Base-by-base conservation (phyloP, 2,797 vertebrate species). In the Hydrolagus colliei region DNA sequence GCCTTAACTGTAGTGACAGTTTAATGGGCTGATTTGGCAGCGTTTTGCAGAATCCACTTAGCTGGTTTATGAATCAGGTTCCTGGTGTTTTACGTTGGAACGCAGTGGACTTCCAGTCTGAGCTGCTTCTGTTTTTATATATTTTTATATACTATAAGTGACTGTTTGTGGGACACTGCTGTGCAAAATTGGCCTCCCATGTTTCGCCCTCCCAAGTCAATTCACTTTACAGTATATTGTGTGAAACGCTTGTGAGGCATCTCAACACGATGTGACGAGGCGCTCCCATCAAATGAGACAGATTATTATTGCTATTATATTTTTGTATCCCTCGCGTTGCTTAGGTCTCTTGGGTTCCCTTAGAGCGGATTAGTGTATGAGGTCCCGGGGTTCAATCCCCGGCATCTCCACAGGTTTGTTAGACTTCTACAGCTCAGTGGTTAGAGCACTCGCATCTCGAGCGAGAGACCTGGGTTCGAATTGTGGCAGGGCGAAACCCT, bases 11-110 rank as follows among this genome's bases (percentile, higher is more conserved):
- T 71, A 14, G 65, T 84, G 79, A 84, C 79, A 84, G 63, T 84
- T 84, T 84, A 84, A 84, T 71, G 65, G 65, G 9, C 63, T 71
- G 79, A 71, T 84, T 84, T 84, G 79, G 79, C 79, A 41, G 65
- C 41, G 35, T 16, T 11, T 71, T 35, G 65, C n/a, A n/a, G 79
- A 84, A 84, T 18, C 65, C 32, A 71, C 32, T 84, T 71, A 84
- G 12, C 32, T 41, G 32, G 9, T 52, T 12, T 84, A 18, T 18
- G 6, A 35, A 68, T 84, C 79, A 71, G 12, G 41, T 84, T 71
- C 13, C 41, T 52, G 41, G 41, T 84, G 65, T 18, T 68, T 32
- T 68, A 35, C 9, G 6, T 9, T 20, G 10, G 79, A 32, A 27
- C 35, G 9, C 9, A 35, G 32, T 5, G 12, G 62, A 9, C 14